phyloP scores from a whole-genome alignment of 2,797 vertebrate genomes.

The Galago senegalensis region DNA sequence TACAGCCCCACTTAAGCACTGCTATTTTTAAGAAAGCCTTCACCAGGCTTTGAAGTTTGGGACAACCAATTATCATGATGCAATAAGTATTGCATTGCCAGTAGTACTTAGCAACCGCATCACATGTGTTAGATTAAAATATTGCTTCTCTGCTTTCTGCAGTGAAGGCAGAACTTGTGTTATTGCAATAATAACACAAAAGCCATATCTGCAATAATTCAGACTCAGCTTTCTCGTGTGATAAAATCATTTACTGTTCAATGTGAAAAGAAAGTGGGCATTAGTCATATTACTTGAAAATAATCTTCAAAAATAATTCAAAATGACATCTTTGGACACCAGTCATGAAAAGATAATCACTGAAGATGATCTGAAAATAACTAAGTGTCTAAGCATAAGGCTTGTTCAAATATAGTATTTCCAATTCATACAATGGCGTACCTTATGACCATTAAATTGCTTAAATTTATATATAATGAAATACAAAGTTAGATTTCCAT shows the following conservation, averaged over 20 bases:
- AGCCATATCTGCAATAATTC: conserved; percentile 44
- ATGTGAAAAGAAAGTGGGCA: conserved; percentile 35
- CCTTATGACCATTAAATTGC: neutral
- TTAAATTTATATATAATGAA: neutral
- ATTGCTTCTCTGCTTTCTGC: neutral
- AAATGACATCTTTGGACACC: neutral
- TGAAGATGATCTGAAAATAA: conserved; percentile 47
- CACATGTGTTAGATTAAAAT: neutral
- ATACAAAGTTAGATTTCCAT: neutral
- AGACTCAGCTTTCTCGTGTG: conserved; percentile 32
- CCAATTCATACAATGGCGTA: neutral
- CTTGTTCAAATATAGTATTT: neutral
- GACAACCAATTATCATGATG: neutral
- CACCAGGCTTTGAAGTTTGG: neutral
- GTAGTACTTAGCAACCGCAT: neutral
- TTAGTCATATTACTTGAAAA: conserved; percentile 58
- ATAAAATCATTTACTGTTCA: conserved; percentile 28
- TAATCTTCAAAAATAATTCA: conserved; percentile 46
- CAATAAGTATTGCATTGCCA: neutral
- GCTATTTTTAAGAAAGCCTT: neutral
- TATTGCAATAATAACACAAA: neutral
- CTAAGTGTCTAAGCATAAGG: neutral
- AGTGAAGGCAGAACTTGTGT: neutral
- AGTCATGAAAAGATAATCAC: conserved; percentile 49
- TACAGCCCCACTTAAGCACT: neutral